These are phyloP conservation scores for Oncorhynchus masou DNA, from an alignment of 2,113 vertebrate genomes.

Conservation along the genomic window DNA sequence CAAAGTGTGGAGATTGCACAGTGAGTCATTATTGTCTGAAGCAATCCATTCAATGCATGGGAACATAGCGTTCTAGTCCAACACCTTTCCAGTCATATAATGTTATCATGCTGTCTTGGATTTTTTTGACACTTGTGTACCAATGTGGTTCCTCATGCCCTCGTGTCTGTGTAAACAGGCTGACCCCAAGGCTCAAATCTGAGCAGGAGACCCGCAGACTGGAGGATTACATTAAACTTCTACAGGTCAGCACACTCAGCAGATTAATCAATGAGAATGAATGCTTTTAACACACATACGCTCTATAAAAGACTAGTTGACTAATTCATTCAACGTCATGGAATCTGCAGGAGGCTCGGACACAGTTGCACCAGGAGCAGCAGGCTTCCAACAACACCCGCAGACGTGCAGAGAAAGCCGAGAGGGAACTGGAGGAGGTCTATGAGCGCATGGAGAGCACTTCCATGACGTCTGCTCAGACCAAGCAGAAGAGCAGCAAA, in stretches of 20 bases:
- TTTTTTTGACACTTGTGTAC: background rate
- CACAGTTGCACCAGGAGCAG: slow-evolving; percentile 39
- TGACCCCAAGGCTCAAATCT: slow-evolving; percentile 43
- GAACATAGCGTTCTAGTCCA: no score
- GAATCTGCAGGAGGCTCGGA: slow-evolving; percentile 41
- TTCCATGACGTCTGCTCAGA: accelerated
- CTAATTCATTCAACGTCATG: background rate
- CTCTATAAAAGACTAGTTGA: background rate
- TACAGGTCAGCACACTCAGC: slow-evolving; percentile 53
- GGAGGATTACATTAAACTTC: slow-evolving; percentile 59
- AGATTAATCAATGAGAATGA: background rate
- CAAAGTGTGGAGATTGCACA: slow-evolving; percentile 47
- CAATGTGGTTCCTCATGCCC: background rate
- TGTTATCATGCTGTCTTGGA: background rate
- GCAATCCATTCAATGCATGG: no score
- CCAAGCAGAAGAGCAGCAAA: slow-evolving; percentile 23
- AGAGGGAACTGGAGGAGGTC: slow-evolving; percentile 23
- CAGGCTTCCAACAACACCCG: slow-evolving; percentile 3
- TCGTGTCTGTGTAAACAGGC: slow-evolving; percentile 36
- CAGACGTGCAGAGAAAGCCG: slow-evolving; percentile 6
- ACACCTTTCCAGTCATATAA: no score
- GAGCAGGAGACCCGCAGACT: slow-evolving; percentile 54
- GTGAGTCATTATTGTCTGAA: slow-evolving; percentile 48
- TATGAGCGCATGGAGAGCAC: slow-evolving; percentile 31
- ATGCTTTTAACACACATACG: background rate